Evolutionary conservation across 64 coral and sea anemone species (phyloP).

Genomic region (Exaiptasia diaphana): DNA sequence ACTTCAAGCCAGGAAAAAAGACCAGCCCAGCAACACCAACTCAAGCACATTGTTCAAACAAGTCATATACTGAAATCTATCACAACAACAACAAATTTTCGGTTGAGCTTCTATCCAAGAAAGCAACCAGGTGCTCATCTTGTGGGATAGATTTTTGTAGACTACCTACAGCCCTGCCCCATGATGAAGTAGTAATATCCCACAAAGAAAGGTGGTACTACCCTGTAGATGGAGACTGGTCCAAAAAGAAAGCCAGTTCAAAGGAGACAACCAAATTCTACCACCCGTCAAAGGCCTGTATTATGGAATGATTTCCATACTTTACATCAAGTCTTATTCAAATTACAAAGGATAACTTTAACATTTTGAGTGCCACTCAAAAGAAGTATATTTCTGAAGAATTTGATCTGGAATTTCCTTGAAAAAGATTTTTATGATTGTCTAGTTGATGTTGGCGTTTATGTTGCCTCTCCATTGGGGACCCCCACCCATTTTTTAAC

Average conservation of each 20-base stretch:
- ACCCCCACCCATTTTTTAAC: too few species aligned
- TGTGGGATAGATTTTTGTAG: neutral
- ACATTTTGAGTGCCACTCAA: neutral
- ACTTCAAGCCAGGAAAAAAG: too few species aligned
- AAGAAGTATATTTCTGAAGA: too few species aligned
- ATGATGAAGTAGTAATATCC: slow-evolving; percentile 13
- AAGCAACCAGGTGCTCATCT: neutral
- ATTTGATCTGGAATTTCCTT: too few species aligned
- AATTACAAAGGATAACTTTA: neutral
- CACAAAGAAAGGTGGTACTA: slow-evolving; percentile 38
- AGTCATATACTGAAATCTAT: too few species aligned
- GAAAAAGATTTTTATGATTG: too few species aligned
- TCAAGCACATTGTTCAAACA: too few species aligned
- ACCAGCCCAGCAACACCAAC: too few species aligned
- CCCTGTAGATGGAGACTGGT: slow-evolving; percentile 40
- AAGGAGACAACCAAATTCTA: slow-evolving; percentile 2
- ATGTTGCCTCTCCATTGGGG: too few species aligned
- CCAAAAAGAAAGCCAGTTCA: slow-evolving; percentile 1
- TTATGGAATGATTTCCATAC: neutral
- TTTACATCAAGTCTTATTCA: neutral
- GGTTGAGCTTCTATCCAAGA: slow-evolving; percentile 7
- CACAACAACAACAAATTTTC: slow-evolving; percentile 32
- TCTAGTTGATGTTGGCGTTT: too few species aligned
- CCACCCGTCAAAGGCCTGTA: neutral
- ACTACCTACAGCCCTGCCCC: neutral